Evolutionary conservation across 2,888 invertebrate species (phyloP).

Genomic region (Philaethria dido): DNA sequence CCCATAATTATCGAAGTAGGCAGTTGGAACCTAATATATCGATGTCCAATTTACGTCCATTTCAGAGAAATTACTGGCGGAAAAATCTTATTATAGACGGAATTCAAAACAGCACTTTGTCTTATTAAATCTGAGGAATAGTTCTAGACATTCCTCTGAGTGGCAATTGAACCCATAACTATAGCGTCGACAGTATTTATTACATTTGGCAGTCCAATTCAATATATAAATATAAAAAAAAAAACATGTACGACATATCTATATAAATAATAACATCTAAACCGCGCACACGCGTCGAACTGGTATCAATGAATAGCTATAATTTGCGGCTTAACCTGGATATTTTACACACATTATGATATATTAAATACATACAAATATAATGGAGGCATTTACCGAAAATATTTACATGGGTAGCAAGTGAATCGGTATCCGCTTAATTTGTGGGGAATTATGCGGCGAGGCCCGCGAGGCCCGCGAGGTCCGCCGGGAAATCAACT

Average conservation of each 20-base stretch:
- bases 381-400: slow-evolving; percentile 74
- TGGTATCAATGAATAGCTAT: slow-evolving; percentile 12
- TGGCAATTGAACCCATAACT: no score
- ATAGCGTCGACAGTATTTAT: no score
- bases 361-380: slow-evolving; percentile 44
- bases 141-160: neutral
- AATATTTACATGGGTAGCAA: slow-evolving; percentile 80
- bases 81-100: no score
- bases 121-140: neutral
- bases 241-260: neutral
- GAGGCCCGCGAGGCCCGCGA: slow-evolving; percentile 67
- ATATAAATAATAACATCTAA: slow-evolving; percentile 2
- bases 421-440: slow-evolving; percentile 78
- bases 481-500: slow-evolving; percentile 81
- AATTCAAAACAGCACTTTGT: neutral
- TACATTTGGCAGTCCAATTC: no score
- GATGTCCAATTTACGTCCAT: no score
- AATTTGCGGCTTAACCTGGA: slow-evolving; percentile 21
- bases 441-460: slow-evolving; percentile 76
- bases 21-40: no score
- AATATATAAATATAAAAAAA: neutral
- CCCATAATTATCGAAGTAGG: no score
- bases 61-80: no score
- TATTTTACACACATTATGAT: slow-evolving; percentile 44
- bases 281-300: neutral